Base-by-base conservation (phyloP, 2,113 vertebrate genomes). In the Lethenteron reissneri region DNA sequence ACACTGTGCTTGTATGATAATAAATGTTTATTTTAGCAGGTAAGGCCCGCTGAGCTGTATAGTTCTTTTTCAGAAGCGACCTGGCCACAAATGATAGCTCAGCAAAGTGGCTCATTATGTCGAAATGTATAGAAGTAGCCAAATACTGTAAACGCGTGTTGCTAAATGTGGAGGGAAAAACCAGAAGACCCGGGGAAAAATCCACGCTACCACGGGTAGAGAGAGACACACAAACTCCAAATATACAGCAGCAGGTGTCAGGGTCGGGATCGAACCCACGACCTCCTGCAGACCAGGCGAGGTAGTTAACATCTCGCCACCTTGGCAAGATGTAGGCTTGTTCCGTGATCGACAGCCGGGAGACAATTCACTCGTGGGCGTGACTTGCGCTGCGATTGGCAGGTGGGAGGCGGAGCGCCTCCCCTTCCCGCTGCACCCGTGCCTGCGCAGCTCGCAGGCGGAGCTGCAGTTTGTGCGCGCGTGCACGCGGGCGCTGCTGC, bases 401-500 rank as follows among this genome's bases (percentile, higher is more conserved):
- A 97, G 94, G 78, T 85, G 86, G 72, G 92, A 96, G 78, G 91
- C 95, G 75, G 81, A 84, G 56, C 85, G 84, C 0, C 84, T 81
- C 73, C 85, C 87, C 11, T 97, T 96, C 82, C 81, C 85, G 72
- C 80, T 99, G 71, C 90, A 95, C 72, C 76, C 88, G 0, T 92
- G 88, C 78, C 82, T 97, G 81, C 84, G 81, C 75, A 87, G 78
- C 74, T 77, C 86, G 1, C 84, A 84, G 56, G 87, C 88, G 71
- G 94, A 99, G 86, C 78, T 87, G 77, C 82, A 82, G 75, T 99
- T 90, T 77, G 85, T 97, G 64, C 91, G 88, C 78, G 87, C 82
- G 71, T 91, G 87, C 75, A 84, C 92, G 74, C 86, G 85, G 73
- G 84, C 96, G 76, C 81, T 99, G 77, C 83, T 95, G 77, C 83